Evolutionary conservation across 2,797 vertebrate genomes (phyloP), one percentile per base, ranked within the genome.

Genomic region (Nyctalus aviator): DNA sequence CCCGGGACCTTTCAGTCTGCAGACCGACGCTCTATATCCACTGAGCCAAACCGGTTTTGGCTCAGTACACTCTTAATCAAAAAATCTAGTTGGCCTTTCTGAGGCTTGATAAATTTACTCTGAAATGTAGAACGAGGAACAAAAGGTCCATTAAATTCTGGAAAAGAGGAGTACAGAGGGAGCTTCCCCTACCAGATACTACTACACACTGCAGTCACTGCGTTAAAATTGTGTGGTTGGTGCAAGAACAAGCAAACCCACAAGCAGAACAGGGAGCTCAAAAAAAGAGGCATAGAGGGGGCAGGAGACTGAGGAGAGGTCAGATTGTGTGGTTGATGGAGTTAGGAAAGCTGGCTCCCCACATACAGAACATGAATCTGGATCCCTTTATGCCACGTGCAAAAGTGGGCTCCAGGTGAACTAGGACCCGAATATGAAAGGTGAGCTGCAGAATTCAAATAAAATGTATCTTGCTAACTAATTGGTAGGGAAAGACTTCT

Each of bases 11-110:
- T 41, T 41, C 37, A 41, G 37, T 41, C 37, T 7, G 6, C 37
- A 41, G 37, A 41, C 37, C 37, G 37, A 41, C 37, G 6, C 6
- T 41, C 37, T 6, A 41, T 41, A 41, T 41, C 37, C 37, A 41
- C 37, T 41, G 37, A 41, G 37, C 37, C 37, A 37, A 37, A 37
- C 37, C 37, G 37, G 37, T 37, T 37, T 37, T 37, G 37, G 37
- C 6, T 93, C 48, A 55, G 53, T 12, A 53, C 21, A 88, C 73
- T 25, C 37, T 11, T 37, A 76, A 37, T 30, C 3, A 32, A 86
- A 86, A 86, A 93, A n/a, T 44, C 55, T 72, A 66, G 30, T 1
- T 84, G 81, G 32, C 21, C 32, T 79, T 88, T 95, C 82, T 73
- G 41, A 92, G 55, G 82, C 11, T 88, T 55, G 18, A 55, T 69